Conservation (phyloP, 2,888 invertebrate genomes). For the Ernsta delagoae region DNA sequence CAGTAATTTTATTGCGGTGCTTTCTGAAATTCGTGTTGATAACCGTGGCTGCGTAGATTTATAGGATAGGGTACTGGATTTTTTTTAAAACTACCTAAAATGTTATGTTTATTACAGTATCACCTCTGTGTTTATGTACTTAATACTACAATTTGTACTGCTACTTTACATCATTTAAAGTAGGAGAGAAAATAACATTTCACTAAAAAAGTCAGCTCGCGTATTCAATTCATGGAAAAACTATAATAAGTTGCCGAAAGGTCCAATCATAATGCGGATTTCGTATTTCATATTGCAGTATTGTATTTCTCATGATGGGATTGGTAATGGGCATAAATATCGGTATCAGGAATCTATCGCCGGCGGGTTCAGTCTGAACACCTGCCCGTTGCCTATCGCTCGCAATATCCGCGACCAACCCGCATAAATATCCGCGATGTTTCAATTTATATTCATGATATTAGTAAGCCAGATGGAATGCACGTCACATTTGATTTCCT, state of each 20-base stretch:
- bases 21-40: not conserved
- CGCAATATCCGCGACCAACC: constrained; percentile 73
- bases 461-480: too few relatives aligned
- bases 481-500: too few relatives aligned
- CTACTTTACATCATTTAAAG: not conserved
- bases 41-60: not conserved
- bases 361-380: constrained; percentile 77
- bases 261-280: constrained; percentile 18
- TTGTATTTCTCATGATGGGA: constrained; percentile 69
- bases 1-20: constrained; percentile 2
- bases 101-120: too few relatives aligned
- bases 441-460: too few relatives aligned
- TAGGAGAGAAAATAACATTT: not conserved
- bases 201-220: constrained; percentile 1
- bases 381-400: constrained; percentile 68
- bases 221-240: constrained; percentile 22
- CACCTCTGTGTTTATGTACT: too few relatives aligned
- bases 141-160: too few relatives aligned
- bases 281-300: constrained; percentile 40
- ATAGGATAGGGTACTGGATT: too few relatives aligned
- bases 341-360: constrained; percentile 78
- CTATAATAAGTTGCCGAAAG: constrained; percentile 17
- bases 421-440: too few relatives aligned
- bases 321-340: constrained; percentile 80
- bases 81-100: too few relatives aligned